These are phyloP conservation scores for Camponotus vicinus DNA, from an alignment of 1,140 invertebrate species.

Conservation along the genomic window DNA sequence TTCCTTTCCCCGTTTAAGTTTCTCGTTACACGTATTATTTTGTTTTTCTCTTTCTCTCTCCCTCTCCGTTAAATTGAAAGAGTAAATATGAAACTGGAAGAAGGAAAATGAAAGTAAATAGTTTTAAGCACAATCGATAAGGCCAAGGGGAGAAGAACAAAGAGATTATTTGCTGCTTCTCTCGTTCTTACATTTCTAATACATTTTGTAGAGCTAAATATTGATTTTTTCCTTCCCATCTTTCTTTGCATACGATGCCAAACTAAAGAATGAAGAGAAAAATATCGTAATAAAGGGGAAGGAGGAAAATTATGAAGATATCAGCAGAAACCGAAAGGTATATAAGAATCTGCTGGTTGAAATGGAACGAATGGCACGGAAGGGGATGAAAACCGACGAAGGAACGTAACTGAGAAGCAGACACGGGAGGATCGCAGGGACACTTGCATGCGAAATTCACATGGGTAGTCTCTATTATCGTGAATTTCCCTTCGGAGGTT, in stretches of 20 bases:
- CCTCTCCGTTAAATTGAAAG: conserved; percentile 3
- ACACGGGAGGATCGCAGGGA: conserved; percentile 62
- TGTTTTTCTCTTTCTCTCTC: neutral
- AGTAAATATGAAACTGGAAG: conserved; percentile 53
- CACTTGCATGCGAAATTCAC: conserved; percentile 76
- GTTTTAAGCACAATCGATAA: conserved; percentile 47
- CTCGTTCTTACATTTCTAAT: neutral
- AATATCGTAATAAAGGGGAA: conserved; percentile 9
- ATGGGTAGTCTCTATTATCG: conserved; percentile 79
- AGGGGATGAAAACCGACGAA: neutral
- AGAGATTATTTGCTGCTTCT: conserved; percentile 32
- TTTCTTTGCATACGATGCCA: too few relatives aligned
- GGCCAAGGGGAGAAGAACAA: conserved; percentile 26
- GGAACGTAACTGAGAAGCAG: neutral
- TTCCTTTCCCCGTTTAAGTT: neutral
- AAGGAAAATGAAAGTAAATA: conserved; percentile 60
- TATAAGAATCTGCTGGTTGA: conserved; percentile 29
- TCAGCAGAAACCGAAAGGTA: conserved; percentile 14
- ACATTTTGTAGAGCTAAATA: neutral
- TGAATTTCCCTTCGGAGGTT: conserved; percentile 80
- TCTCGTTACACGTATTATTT: neutral
- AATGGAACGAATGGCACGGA: conserved; percentile 38
- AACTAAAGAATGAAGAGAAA: neutral
- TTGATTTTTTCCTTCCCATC: neutral
- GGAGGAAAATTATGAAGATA: conserved; percentile 40